Evolutionary conservation across 2,888 invertebrate species (phyloP).

Genomic region (Ligdia adustata): DNA sequence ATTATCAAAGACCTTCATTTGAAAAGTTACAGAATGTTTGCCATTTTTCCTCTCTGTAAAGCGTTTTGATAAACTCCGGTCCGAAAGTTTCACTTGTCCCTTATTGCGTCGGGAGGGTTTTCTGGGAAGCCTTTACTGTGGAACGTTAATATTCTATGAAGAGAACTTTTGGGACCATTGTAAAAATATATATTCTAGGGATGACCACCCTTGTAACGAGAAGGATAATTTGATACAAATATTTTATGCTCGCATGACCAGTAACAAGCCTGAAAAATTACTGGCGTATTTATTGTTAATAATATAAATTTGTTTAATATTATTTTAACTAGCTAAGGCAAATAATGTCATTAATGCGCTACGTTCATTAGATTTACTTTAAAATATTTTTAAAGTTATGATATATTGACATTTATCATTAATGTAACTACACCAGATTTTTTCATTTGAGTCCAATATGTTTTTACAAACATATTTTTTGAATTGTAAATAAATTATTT

Average conservation of each 20-base stretch:
- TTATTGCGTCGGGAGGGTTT: constrained; percentile 47
- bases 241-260: too few relatives aligned
- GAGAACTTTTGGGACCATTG: constrained; percentile 51
- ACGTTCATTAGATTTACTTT: too few relatives aligned
- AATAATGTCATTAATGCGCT: too few relatives aligned
- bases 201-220: constrained; percentile 23
- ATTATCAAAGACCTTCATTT: constrained; percentile 12
- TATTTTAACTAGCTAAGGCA: too few relatives aligned
- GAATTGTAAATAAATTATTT: too few relatives aligned
- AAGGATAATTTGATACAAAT: constrained; percentile 12
- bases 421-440: too few relatives aligned
- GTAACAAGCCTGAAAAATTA: not conserved
- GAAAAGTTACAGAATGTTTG: constrained; percentile 22
- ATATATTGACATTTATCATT: too few relatives aligned
- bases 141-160: constrained; percentile 55
- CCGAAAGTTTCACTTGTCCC: constrained; percentile 45
- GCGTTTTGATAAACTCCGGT: constrained; percentile 39
- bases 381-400: too few relatives aligned
- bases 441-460: too few relatives aligned
- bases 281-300: too few relatives aligned
- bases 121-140: constrained; percentile 42
- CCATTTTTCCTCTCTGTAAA: constrained; percentile 35
- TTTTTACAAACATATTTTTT: too few relatives aligned
- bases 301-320: too few relatives aligned
- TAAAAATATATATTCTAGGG: constrained; percentile 55